Evolutionary conservation across 2,797 vertebrate species (phyloP).

Genomic region (Gobionotothen gibberifrons): DNA sequence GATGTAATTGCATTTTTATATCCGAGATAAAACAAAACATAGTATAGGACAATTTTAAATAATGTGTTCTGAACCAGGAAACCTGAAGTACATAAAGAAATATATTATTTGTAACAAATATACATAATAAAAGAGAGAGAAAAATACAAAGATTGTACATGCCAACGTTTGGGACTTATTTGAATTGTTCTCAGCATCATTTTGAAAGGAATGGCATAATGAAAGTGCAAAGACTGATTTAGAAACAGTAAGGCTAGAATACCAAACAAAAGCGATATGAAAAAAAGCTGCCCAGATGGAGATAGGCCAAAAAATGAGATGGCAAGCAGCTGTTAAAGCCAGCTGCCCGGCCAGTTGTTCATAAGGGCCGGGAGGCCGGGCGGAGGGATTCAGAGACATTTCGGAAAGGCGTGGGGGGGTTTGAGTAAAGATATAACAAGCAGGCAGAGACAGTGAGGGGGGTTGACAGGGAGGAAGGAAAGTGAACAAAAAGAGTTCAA

Average conservation of each 20-base stretch:
- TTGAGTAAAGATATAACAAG: slow-evolving; percentile 66
- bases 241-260: slow-evolving; percentile 35
- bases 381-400: slow-evolving; percentile 53
- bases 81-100: too few species aligned
- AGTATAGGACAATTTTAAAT: too few species aligned
- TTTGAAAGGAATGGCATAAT: slow-evolving; percentile 19
- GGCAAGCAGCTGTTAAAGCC: slow-evolving; percentile 70
- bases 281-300: slow-evolving; percentile 52
- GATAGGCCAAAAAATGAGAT: slow-evolving; percentile 53
- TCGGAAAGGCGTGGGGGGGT: background rate
- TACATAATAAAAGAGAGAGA: too few species aligned
- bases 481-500: slow-evolving; percentile 13
- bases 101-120: too few species aligned
- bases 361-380: slow-evolving; percentile 36
- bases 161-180: background rate
- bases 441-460: slow-evolving; percentile 49
- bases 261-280: slow-evolving; percentile 20
- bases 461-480: background rate
- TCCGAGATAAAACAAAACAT: too few species aligned
- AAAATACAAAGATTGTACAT: too few species aligned
- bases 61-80: too few species aligned
- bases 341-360: slow-evolving; percentile 75
- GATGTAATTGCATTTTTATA: too few species aligned
- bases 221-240: slow-evolving; percentile 47
- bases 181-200: background rate